phyloP scores from a whole-genome alignment of 2,797 vertebrate species.

The Dryobates pubescens region DNA sequence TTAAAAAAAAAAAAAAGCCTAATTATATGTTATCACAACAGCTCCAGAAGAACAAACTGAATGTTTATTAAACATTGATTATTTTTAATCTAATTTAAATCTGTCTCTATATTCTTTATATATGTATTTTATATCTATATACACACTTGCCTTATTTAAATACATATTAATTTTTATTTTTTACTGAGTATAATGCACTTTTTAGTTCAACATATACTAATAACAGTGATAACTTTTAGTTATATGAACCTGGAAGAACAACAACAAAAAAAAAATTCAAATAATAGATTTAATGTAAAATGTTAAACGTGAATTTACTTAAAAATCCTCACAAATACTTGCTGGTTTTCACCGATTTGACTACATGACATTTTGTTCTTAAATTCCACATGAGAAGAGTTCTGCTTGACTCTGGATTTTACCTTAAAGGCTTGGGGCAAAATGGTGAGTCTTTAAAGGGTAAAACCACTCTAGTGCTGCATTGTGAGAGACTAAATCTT shows the following conservation, averaged over 20 bases:
- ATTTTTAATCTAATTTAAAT: neutral
- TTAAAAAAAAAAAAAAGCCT: neutral
- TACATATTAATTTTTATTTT: neutral
- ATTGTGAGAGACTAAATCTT: too few species aligned
- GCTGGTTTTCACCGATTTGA: neutral
- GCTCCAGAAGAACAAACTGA: neutral
- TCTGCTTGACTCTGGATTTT: neutral
- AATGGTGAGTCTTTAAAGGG: neutral
- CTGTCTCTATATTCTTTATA: neutral
- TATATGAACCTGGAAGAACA: neutral
- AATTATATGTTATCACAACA: neutral
- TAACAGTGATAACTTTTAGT: neutral
- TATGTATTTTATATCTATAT: neutral
- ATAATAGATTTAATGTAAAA: neutral
- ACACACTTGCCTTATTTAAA: neutral
- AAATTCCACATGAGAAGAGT: neutral
- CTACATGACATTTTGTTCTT: neutral
- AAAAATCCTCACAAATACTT: neutral
- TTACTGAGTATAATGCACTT: neutral
- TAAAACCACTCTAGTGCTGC: neutral
- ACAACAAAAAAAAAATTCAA: neutral
- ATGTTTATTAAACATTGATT: neutral
- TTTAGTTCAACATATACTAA: neutral
- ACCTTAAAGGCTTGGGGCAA: neutral
- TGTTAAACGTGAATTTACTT: neutral